These are phyloP conservation scores for Phrynocephalus vlangalii DNA, from an alignment of 2,797 vertebrate species.

Conservation along the genomic window DNA sequence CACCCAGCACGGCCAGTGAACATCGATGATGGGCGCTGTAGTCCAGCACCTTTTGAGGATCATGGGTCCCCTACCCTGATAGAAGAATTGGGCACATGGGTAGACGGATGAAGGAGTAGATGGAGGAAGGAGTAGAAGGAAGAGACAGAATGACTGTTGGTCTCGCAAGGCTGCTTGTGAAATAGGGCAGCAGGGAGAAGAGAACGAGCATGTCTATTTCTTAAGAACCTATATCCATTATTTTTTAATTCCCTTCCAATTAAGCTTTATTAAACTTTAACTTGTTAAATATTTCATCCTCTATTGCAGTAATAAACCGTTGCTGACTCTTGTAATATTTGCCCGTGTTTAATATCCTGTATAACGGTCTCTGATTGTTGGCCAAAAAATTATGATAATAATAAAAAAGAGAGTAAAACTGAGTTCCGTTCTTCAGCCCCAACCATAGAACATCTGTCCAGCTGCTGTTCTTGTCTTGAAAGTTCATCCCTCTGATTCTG, in stretches of 20 bases:
- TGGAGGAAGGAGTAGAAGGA: neutral
- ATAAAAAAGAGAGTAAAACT: neutral
- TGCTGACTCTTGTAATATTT: slow-evolving; percentile 49
- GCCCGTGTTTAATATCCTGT: slow-evolving; percentile 41
- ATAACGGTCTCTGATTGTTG: slow-evolving; percentile 25
- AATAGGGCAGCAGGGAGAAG: neutral
- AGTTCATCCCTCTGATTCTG: neutral
- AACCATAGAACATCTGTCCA: neutral
- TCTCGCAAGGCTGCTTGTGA: neutral
- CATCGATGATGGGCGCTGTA: too few species aligned
- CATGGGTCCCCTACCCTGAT: too few species aligned
- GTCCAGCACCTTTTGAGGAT: too few species aligned
- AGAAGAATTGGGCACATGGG: neutral
- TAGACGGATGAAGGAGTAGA: neutral
- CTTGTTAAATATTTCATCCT: slow-evolving; percentile 55
- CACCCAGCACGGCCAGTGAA: too few species aligned
- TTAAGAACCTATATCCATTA: slow-evolving; percentile 40
- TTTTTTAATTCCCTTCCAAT: slow-evolving; percentile 53
- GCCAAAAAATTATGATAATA: slow-evolving; percentile 3
- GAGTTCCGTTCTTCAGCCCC: neutral
- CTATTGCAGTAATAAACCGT: slow-evolving; percentile 46
- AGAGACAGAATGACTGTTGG: neutral
- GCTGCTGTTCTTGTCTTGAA: neutral
- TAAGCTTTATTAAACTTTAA: slow-evolving; percentile 57
- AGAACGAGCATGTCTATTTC: slow-evolving; percentile 5